These are phyloP conservation scores for Meliscaeva auricollis DNA, from an alignment of 2,888 invertebrate species.

Conservation along the genomic window DNA sequence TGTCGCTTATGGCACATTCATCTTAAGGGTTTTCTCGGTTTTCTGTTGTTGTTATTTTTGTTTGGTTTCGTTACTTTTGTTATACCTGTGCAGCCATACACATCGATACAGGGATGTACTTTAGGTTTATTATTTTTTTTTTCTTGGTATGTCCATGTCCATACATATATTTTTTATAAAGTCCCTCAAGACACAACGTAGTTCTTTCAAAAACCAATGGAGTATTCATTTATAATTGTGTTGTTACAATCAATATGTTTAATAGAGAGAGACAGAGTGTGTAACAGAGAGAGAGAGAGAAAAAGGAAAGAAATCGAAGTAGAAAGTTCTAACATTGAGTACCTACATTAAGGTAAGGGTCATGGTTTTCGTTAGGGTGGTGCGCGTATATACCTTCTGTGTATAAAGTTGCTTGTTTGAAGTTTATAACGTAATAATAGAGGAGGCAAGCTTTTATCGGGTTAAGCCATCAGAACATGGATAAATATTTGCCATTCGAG, in stretches of 20 bases:
- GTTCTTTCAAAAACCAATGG: constrained; percentile 46
- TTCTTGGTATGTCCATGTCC: background rate
- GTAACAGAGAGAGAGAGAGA: background rate
- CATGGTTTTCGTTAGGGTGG: background rate
- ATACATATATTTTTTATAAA: constrained; percentile 33
- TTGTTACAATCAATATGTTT: constrained; percentile 39
- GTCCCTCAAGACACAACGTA: constrained; percentile 22
- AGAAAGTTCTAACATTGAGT: constrained; percentile 7
- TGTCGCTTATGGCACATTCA: constrained; percentile 64
- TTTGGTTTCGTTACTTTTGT: constrained; percentile 21
- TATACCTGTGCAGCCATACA: constrained; percentile 2
- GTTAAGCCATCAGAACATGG: constrained; percentile 7
- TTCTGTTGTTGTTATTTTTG: constrained; percentile 30
- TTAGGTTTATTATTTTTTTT: constrained; percentile 18
- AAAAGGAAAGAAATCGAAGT: constrained; percentile 7
- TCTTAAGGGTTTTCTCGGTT: constrained; percentile 42
- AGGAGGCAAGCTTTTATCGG: constrained; percentile 11
- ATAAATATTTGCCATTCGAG: constrained; percentile 24
- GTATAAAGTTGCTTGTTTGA: background rate
- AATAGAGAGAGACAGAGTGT: constrained; percentile 10
- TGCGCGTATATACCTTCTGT: background rate
- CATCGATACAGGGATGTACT: no score
- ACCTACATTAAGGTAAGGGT: background rate
- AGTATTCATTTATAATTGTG: constrained; percentile 30
- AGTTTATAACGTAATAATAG: constrained; percentile 13